A percentile compares a stretch with the other conserved stretches of the same genome.
phyloP scores from a whole-genome alignment of 2,113 vertebrate species.

The Ceyx cyanopectus region DNA sequence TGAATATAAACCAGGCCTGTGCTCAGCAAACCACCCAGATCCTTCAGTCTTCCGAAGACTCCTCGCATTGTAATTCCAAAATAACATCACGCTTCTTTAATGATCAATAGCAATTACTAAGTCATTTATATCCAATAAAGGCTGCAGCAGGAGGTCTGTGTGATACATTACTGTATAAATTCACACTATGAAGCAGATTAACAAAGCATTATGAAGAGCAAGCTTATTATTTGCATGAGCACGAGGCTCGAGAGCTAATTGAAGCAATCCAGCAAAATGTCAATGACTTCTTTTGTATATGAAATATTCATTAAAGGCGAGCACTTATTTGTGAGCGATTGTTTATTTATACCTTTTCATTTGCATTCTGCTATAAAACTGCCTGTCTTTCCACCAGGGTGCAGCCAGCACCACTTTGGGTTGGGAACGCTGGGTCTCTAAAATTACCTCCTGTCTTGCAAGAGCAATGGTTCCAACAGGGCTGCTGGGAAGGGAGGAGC shows the following conservation, averaged over 20 bases:
- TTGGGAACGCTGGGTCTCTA: background rate
- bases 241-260: conserved; percentile 75
- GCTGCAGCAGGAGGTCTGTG: conserved; percentile 64
- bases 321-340: conserved; percentile 19
- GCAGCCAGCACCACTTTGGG: background rate
- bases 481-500: background rate
- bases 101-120: conserved; percentile 69
- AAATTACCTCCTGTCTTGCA: background rate
- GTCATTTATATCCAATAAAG: conserved; percentile 75
- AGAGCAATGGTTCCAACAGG: background rate
- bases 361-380: conserved; percentile 6
- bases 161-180: conserved; percentile 32
- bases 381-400: background rate
- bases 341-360: conserved; percentile 35
- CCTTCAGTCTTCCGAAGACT: background rate
- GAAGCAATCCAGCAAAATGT: conserved; percentile 82
- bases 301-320: conserved; percentile 72
- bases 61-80: conserved; percentile 24
- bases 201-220: conserved; percentile 80
- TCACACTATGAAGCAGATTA: conserved; percentile 75
- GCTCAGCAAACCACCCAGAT: background rate
- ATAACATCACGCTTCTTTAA: conserved; percentile 47
- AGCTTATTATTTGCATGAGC: conserved; percentile 76
- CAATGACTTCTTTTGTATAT: conserved; percentile 66
- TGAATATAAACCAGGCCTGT: background rate